Percentiles rank a stretch among this genome's conserved stretches.
phyloP scores from a whole-genome alignment of 2,888 invertebrate genomes.

The Emesis russula region DNA sequence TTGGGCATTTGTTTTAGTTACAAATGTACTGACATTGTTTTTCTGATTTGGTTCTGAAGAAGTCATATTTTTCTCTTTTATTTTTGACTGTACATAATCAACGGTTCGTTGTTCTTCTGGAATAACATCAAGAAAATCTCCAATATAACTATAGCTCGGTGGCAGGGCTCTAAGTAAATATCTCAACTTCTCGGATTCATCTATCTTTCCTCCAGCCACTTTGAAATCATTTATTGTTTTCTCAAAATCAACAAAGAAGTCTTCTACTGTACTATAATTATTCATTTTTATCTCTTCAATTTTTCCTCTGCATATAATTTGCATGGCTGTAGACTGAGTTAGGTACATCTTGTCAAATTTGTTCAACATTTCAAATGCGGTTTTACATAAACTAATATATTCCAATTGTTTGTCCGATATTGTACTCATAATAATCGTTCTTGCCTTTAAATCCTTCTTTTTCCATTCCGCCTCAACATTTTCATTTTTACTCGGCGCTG shows the following conservation, averaged over 20 bases:
- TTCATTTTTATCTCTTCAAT: constrained; percentile 83
- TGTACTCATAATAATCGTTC: constrained; percentile 78
- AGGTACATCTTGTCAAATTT: constrained; percentile 85
- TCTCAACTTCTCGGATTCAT: constrained; percentile 85
- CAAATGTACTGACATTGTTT: constrained; percentile 79
- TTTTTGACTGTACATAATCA: constrained; percentile 81
- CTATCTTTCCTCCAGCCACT: constrained; percentile 76
- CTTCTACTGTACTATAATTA: constrained; percentile 82
- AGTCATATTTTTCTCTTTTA: constrained; percentile 83
- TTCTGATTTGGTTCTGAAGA: constrained; percentile 57
- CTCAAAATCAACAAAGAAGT: constrained; percentile 85
- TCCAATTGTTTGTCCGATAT: constrained; percentile 84
- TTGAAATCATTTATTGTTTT: constrained; percentile 85
- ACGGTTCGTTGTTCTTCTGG: constrained; percentile 86
- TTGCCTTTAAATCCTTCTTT: constrained; percentile 79
- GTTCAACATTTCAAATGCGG: constrained; percentile 74
- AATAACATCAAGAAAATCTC: constrained; percentile 86
- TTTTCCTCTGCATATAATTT: constrained; percentile 86
- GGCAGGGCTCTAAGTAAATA: constrained; percentile 85
- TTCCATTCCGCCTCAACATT: constrained; percentile 62
- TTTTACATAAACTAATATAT: constrained; percentile 77
- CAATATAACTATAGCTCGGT: constrained; percentile 86
- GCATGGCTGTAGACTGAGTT: constrained; percentile 83
- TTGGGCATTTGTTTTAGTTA: constrained; percentile 66
- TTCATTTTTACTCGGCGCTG: not conserved